phyloP scores from a whole-genome alignment of 1,140 invertebrate species.

The Drosophila ironensis region DNA sequence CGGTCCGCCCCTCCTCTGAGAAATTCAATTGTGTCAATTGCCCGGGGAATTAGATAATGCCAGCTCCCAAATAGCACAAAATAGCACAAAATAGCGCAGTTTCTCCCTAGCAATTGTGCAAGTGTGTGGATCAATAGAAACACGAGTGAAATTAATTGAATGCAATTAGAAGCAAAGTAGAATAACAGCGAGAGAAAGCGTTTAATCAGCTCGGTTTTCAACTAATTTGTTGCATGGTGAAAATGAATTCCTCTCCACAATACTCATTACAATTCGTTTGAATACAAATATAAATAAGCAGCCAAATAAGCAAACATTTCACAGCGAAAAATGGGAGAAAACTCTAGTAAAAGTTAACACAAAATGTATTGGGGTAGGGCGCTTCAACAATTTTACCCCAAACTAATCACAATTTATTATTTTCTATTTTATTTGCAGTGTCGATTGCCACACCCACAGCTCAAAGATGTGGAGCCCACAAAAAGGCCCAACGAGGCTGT shows the following conservation, averaged over 20 bases:
- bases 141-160: no score
- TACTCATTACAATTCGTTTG: no score
- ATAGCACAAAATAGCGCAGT: no score
- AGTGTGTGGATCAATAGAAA: no score
- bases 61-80: background rate
- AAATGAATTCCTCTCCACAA: no score
- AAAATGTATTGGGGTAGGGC: slow-evolving; percentile 25
- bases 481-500: slow-evolving; percentile 82
- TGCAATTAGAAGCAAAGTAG: no score
- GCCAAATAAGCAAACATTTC: background rate
- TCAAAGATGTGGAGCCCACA: slow-evolving; percentile 82
- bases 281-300: no score
- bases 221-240: background rate
- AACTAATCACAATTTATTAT: background rate
- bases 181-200: slow-evolving; percentile 26
- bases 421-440: slow-evolving; percentile 36
- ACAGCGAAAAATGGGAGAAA: background rate
- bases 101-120: no score
- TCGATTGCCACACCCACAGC: slow-evolving; percentile 56
- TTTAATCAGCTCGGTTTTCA: background rate
- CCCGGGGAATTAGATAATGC: background rate
- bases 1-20: background rate
- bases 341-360: background rate
- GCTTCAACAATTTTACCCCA: background rate
- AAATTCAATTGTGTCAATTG: background rate